A percentile compares a stretch with the other conserved stretches of the same genome.
Evolutionary conservation across 1,140 invertebrate genomes (phyloP).

Genomic region (Andricus grossulariae): DNA sequence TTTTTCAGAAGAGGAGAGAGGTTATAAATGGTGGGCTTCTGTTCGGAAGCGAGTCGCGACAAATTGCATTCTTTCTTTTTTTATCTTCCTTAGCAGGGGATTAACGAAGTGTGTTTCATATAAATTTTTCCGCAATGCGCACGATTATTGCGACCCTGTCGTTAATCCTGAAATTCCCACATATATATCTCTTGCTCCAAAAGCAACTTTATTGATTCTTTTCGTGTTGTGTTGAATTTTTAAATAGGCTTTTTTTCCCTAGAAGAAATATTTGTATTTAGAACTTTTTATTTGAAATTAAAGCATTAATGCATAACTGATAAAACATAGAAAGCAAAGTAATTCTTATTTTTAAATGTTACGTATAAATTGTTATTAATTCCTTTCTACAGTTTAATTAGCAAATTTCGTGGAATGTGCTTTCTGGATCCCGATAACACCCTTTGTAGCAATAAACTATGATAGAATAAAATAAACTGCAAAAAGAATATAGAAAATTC

Average conservation of each 20-base stretch:
- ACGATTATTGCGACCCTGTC: background rate
- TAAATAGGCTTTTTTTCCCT: background rate
- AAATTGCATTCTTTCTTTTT: background rate
- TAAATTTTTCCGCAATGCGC: background rate
- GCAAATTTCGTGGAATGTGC: no score
- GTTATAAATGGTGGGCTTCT: background rate
- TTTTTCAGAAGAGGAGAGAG: background rate
- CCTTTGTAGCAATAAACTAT: no score
- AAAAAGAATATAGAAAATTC: no score
- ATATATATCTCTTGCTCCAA: background rate
- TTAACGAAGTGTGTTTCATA: background rate
- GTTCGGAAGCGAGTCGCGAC: background rate
- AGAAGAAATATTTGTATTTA: background rate
- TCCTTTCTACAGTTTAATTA: no score
- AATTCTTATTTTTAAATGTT: no score
- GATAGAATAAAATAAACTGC: no score
- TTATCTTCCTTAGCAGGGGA: background rate
- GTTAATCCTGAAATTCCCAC: background rate
- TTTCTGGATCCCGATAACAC: no score
- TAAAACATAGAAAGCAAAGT: no score
- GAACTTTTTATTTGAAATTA: background rate
- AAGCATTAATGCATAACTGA: background rate
- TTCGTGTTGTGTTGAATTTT: slow-evolving; percentile 7
- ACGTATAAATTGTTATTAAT: no score
- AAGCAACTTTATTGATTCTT: background rate